A percentile compares a stretch with the other conserved stretches of the same genome.
Evolutionary conservation across 2,888 invertebrate species (phyloP).

Genomic region (Leptinotarsa haldemani): DNA sequence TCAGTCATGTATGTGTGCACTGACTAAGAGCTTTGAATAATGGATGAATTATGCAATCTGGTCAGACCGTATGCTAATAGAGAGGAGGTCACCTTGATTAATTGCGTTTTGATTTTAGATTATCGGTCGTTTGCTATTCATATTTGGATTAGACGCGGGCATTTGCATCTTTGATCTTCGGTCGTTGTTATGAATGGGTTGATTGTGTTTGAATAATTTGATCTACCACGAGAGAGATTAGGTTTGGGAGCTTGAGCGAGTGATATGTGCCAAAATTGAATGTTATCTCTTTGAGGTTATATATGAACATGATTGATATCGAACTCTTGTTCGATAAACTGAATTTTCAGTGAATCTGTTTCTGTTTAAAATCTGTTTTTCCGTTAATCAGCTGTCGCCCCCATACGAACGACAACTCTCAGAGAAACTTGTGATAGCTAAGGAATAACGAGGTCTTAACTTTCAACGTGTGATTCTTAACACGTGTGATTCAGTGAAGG

Average conservation of each 20-base stretch:
- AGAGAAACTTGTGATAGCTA: no score
- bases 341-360: no score
- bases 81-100: conserved; percentile 60
- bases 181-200: conserved; percentile 25
- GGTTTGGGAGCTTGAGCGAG: background rate
- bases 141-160: conserved; percentile 50
- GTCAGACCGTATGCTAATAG: conserved; percentile 59
- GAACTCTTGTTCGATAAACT: no score
- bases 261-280: no score
- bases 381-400: no score
- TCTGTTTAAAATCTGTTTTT: no score
- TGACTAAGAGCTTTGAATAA: conserved; percentile 56
- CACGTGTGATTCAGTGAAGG: no score
- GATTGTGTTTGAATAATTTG: conserved; percentile 27
- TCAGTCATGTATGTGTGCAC: conserved; percentile 55
- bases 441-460: no score
- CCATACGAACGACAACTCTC: no score
- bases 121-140: conserved; percentile 60
- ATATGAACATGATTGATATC: no score
- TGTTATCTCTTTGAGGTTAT: no score
- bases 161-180: conserved; percentile 41
- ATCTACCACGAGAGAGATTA: conserved; percentile 9
- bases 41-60: conserved; percentile 62
- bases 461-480: no score
- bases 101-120: conserved; percentile 65